phyloP scores from a whole-genome alignment of 2,113 vertebrate species.

The Gallinago undulata region DNA sequence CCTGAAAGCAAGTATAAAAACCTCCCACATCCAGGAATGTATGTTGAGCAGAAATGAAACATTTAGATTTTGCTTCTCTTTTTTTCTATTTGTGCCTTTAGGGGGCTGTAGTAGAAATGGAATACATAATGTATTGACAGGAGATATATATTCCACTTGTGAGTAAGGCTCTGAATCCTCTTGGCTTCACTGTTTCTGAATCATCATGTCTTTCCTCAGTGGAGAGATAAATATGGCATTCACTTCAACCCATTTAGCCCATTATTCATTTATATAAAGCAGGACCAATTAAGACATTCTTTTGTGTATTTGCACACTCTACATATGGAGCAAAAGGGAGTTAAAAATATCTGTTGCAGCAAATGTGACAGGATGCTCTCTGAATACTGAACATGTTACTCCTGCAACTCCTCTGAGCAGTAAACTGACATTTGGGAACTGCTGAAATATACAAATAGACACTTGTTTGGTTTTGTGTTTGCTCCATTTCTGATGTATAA shows the following conservation, averaged over 20 bases:
- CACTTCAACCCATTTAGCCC: conserved; percentile 77
- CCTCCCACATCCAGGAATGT: conserved; percentile 6
- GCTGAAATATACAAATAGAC: background rate
- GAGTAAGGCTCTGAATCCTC: conserved; percentile 62
- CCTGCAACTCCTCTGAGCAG: background rate
- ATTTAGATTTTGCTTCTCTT: conserved; percentile 65
- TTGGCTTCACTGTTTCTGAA: conserved; percentile 74
- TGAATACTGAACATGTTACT: conserved; percentile 55
- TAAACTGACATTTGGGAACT: background rate
- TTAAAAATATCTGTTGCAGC: conserved; percentile 76
- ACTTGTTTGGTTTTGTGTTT: conserved; percentile 33
- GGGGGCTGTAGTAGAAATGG: conserved; percentile 70
- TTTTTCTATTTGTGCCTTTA: conserved; percentile 71
- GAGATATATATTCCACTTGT: conserved; percentile 76
- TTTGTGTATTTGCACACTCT: conserved; percentile 77
- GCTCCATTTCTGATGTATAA: background rate
- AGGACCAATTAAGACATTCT: conserved; percentile 77
- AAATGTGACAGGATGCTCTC: conserved; percentile 68
- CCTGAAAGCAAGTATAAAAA: conserved; percentile 51
- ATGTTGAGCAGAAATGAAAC: conserved; percentile 68
- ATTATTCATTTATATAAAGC: conserved; percentile 81
- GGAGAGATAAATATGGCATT: conserved; percentile 80
- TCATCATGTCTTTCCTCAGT: conserved; percentile 75
- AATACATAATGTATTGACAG: conserved; percentile 76
- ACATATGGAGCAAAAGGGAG: conserved; percentile 71